Percentiles rank a stretch among this genome's conserved stretches.
phyloP scores from a whole-genome alignment of 2,797 vertebrate species.

The Hoplostethus mediterraneus region DNA sequence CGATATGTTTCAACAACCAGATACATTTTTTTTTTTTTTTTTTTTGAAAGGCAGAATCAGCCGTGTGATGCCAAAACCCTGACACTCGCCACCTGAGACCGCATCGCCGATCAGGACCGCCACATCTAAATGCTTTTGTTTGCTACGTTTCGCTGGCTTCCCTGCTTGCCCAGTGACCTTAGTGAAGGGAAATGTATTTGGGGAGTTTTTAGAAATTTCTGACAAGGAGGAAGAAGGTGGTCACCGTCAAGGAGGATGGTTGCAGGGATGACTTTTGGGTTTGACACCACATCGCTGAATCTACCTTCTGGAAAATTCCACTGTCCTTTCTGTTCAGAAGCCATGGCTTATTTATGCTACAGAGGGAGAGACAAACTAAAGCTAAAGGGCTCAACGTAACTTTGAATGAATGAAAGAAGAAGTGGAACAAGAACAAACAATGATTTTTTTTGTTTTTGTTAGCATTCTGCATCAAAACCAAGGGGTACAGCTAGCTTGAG shows the following conservation, averaged over 20 bases:
- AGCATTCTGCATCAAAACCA: conserved; percentile 7
- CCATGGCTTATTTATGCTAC: conserved; percentile 73
- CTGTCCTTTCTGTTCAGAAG: conserved; percentile 12
- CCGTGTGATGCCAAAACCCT: conserved; percentile 6
- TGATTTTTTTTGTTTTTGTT: no score
- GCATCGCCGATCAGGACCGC: background rate
- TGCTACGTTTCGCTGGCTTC: conserved; percentile 39
- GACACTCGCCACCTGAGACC: background rate
- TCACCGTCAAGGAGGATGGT: no score
- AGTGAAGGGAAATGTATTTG: background rate
- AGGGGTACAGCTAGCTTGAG: background rate
- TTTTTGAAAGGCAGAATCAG: conserved; percentile 46
- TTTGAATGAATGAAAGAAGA: conserved; percentile 19
- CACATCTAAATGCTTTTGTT: background rate
- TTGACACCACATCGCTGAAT: conserved; percentile 20
- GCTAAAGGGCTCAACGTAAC: conserved; percentile 22
- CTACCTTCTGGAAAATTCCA: conserved; percentile 8
- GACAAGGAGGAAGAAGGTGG: background rate
- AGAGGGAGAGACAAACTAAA: conserved; percentile 48
- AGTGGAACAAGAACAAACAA: background rate
- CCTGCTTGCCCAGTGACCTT: background rate
- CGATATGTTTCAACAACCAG: conserved; percentile 10
- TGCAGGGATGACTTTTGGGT: background rate
- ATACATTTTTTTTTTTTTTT: background rate
- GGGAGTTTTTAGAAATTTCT: background rate